Conservation (phyloP, 2,113 vertebrate species). For the Xerus inauris region DNA sequence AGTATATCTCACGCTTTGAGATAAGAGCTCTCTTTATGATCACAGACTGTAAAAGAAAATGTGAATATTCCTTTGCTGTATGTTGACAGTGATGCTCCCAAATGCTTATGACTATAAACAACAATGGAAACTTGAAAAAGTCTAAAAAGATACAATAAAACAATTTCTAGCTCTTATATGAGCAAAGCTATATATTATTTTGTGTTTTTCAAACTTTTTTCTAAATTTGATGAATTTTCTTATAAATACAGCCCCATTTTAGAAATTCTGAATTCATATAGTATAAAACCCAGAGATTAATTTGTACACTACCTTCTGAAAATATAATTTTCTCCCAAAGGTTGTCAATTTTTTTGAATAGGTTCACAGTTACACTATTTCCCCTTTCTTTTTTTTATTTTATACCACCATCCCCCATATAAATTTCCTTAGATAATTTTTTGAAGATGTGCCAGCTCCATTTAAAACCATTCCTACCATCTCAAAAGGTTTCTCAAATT, state of each 20-base stretch:
- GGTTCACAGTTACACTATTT: not conserved
- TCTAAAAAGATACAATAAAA: not conserved
- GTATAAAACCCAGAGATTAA: not conserved
- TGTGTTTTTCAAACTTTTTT: not conserved
- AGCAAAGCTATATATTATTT: not conserved
- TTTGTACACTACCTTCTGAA: not conserved
- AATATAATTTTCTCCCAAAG: not conserved
- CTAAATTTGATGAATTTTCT: not conserved
- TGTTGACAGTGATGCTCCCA: not conserved
- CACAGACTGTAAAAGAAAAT: not conserved
- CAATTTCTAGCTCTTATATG: not conserved
- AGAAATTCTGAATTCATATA: not conserved
- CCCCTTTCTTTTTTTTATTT: not conserved
- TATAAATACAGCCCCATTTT: not conserved
- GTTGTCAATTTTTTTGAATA: not conserved
- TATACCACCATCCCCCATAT: not conserved
- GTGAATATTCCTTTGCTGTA: not conserved
- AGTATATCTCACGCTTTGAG: not conserved
- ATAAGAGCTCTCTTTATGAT: not conserved
- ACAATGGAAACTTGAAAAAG: not conserved
- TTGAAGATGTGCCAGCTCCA: not conserved
- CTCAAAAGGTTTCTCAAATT: slow-evolving; percentile 36
- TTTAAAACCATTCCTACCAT: not conserved
- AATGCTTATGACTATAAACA: not conserved
- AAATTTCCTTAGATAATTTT: not conserved